These are phyloP conservation scores for Pristis pectinata DNA, from an alignment of 2,797 vertebrate species.

Conservation along the genomic window DNA sequence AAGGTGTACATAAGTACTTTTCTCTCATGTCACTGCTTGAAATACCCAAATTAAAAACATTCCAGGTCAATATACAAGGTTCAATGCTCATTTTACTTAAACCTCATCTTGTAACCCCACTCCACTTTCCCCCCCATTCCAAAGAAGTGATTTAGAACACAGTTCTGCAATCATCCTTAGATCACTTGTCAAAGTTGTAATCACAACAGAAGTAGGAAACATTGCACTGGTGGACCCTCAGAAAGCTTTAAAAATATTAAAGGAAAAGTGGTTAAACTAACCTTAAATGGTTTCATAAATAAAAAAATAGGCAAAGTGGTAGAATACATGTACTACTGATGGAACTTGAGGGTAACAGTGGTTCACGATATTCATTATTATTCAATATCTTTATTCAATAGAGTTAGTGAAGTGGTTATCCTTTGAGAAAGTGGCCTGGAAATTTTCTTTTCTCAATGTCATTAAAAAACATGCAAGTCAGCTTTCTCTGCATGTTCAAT, in stretches of 20 bases:
- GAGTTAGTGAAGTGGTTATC: constrained; percentile 3
- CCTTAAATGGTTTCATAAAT: neutral
- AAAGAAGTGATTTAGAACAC: neutral
- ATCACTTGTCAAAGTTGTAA: neutral
- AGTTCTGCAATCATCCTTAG: neutral
- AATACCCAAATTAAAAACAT: neutral
- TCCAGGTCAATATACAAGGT: neutral
- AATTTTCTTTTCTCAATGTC: no score
- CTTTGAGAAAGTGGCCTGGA: neutral
- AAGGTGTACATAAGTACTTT: neutral
- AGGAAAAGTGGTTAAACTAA: neutral
- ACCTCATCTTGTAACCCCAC: neutral
- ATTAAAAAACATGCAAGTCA: no score
- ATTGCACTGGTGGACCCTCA: neutral
- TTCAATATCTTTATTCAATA: constrained; percentile 14
- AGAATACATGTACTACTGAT: neutral
- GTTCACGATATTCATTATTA: neutral
- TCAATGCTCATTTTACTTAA: neutral
- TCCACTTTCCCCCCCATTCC: no score
- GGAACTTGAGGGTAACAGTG: neutral
- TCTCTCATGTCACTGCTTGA: neutral
- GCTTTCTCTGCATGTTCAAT: no score
- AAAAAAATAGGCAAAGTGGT: neutral
- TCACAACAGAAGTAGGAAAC: neutral
- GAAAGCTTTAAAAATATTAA: neutral